Base-by-base conservation (phyloP, 2,113 vertebrate species). In the Coracopsis vasa region DNA sequence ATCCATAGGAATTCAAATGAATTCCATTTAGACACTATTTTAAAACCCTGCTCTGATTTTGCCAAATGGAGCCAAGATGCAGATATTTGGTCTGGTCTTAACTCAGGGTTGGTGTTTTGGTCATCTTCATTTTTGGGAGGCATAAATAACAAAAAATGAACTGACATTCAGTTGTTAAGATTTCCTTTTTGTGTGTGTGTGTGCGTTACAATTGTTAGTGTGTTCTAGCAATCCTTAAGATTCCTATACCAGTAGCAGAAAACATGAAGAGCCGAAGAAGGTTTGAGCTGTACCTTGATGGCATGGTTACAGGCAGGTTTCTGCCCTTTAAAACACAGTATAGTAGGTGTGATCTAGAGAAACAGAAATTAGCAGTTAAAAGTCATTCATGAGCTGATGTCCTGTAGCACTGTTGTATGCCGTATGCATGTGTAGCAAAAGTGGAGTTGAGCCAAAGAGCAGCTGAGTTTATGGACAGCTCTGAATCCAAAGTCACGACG, bases 381-480 rank as follows among this genome's bases (percentile, higher is more conserved):
- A 79, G 61, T 50, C 5, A 3, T 71, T 84, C 67, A 69, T 51
- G 54, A 75, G 60, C 54, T 7, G 1, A 0, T 60, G 86, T 60
- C 88, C 88, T 74, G 86, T 37, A 56, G 77, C 73, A n/a, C 95
- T 95, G 88, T 92, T 71, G 71, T 1, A 24, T n/a, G 86, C 89
- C 44, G n/a, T 95, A 17, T 77, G 62, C 39, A 8, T 45, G 78
- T 73, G 79, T 85, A 80, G 85, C 47, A 33, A 1, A 73, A 66
- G 79, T 64, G 93, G 79, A 93, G 45, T 21, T 78, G 72, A 88
- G 91, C 96, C 95, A 96, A 86, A 64, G 79, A 96, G 75, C 83
- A 85, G 81, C 96, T 91, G 88, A 92, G 96, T 82, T 62, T 95
- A 90, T 87, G 95, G 90, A 93, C 50, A 48, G 93, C 73, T 91